phyloP scores from a whole-genome alignment of 2,113 vertebrate species.

The Muntiacus reevesi region DNA sequence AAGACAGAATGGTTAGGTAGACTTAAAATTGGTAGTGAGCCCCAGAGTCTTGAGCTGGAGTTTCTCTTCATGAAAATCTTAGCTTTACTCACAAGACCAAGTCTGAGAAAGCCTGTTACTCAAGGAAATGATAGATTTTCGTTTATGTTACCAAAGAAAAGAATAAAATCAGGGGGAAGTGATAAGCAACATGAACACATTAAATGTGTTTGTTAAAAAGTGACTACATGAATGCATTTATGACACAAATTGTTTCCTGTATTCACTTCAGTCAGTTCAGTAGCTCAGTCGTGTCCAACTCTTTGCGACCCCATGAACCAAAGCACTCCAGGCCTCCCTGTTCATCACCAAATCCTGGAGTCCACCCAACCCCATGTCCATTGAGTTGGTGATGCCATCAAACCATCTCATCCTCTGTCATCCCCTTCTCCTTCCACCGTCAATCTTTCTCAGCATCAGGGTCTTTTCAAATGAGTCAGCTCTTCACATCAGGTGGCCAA shows the following conservation, averaged over 20 bases:
- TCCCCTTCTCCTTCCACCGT: background rate
- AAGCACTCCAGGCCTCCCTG: background rate
- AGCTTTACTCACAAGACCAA: background rate
- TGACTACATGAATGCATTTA: background rate
- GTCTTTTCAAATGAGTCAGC: background rate
- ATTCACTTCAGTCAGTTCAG: background rate
- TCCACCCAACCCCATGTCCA: background rate
- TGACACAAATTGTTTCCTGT: background rate
- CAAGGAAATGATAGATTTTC: background rate
- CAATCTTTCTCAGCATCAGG: background rate
- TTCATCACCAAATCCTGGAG: background rate
- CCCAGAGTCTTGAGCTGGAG: background rate
- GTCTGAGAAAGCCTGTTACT: background rate
- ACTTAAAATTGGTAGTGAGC: background rate
- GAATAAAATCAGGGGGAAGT: background rate
- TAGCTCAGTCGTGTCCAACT: accelerated
- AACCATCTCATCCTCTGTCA: background rate
- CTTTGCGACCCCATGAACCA: background rate
- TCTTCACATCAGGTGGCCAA: accelerated
- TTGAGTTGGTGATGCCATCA: background rate
- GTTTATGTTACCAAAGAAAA: background rate
- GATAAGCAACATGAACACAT: background rate
- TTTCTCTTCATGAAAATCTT: background rate
- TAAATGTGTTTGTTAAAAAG: background rate
- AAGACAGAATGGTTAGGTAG: background rate